Conservation (phyloP, 2,113 vertebrate species). For the Etheostoma cragini region DNA sequence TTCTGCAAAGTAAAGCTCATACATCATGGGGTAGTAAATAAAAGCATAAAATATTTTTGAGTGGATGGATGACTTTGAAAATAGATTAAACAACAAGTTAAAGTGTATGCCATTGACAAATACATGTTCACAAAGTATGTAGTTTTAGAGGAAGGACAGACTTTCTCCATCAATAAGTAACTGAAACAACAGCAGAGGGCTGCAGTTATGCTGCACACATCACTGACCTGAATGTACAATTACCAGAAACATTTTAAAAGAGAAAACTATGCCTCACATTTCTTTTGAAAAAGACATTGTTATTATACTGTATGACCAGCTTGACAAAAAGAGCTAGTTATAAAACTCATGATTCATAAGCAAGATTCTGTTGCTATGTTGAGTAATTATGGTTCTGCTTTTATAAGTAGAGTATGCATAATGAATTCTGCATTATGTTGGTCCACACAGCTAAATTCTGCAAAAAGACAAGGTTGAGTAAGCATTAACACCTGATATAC, state of each 20-base stretch:
- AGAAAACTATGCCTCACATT: slow-evolving; percentile 12
- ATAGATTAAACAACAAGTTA: slow-evolving; percentile 19
- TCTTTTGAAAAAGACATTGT: neutral
- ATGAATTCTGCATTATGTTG: slow-evolving; percentile 49
- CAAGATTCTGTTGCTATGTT: slow-evolving; percentile 48
- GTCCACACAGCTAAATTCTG: neutral
- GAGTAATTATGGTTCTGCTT: slow-evolving; percentile 56
- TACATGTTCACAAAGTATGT: slow-evolving; percentile 1
- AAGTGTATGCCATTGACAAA: slow-evolving; percentile 28
- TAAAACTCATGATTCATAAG: slow-evolving; percentile 62
- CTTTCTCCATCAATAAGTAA: slow-evolving; percentile 14
- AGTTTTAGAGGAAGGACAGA: slow-evolving; percentile 2
- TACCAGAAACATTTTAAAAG: neutral
- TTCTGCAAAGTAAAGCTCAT: neutral
- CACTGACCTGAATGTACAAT: slow-evolving; percentile 11
- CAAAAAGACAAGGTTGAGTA: slow-evolving; percentile 15
- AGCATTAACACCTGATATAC: slow-evolving; percentile 20
- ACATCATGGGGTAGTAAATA: too few species aligned
- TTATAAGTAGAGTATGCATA: slow-evolving; percentile 43
- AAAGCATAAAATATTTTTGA: slow-evolving; percentile 6
- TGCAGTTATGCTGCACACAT: neutral
- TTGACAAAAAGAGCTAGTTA: slow-evolving; percentile 40
- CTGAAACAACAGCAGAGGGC: slow-evolving; percentile 10
- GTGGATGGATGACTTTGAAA: slow-evolving; percentile 6
- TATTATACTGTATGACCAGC: slow-evolving; percentile 25